Percentiles rank a stretch among this genome's conserved stretches.
Conservation (phyloP, 2,113 vertebrate genomes). For the Cyrtonyx montezumae region DNA sequence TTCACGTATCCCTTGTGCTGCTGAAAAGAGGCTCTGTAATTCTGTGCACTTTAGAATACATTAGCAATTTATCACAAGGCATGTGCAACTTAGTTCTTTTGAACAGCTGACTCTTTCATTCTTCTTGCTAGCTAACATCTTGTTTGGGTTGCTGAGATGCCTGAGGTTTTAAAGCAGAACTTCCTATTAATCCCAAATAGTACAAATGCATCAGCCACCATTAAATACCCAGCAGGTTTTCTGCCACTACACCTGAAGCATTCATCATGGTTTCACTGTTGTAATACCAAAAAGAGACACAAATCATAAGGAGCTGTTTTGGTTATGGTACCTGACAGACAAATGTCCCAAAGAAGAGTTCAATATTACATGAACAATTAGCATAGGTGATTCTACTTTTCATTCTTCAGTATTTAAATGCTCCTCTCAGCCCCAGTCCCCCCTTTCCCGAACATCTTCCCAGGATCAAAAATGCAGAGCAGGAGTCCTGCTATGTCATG, state of each 20-base stretch:
- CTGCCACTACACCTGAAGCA: neutral
- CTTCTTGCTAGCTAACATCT: neutral
- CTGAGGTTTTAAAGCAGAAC: neutral
- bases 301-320: neutral
- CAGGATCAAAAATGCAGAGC: neutral
- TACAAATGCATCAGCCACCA: neutral
- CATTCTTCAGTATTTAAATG: neutral
- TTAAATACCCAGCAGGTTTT: neutral
- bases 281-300: neutral
- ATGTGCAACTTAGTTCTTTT: neutral
- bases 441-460: neutral
- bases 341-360: neutral
- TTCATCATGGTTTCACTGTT: neutral
- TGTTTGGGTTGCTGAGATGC: neutral
- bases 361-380: neutral
- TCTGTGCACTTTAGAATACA: neutral
- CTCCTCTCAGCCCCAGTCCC: neutral
- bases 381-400: neutral
- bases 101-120: neutral
- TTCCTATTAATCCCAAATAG: neutral
- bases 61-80: neutral
- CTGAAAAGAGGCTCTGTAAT: neutral
- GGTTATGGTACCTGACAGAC: fast-evolving
- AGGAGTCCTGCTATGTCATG: neutral
- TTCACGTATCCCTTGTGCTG: neutral